These are phyloP conservation scores for Calameuta filiformis DNA, from an alignment of 2,888 invertebrate species.

Conservation along the genomic window DNA sequence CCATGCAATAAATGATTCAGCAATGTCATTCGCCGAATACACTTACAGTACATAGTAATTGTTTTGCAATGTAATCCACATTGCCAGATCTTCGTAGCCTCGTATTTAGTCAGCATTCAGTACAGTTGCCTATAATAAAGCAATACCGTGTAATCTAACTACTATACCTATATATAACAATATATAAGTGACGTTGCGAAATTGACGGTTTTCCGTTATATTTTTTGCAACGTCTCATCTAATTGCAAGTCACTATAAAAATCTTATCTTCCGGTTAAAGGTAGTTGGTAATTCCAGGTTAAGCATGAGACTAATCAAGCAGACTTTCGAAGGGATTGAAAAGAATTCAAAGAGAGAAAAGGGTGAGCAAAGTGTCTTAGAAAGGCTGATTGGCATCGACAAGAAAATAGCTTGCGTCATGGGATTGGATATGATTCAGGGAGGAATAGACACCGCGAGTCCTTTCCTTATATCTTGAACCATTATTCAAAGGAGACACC, in stretches of 20 bases:
- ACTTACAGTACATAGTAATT: background rate
- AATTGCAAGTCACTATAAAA: background rate
- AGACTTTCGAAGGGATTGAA: conserved; percentile 33
- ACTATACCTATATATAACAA: too few relatives aligned
- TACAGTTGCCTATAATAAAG: background rate
- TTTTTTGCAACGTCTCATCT: background rate
- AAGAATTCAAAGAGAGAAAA: conserved; percentile 10
- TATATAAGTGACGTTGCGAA: too few relatives aligned
- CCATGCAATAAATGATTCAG: background rate
- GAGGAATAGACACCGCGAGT: conserved; percentile 58
- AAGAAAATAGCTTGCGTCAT: conserved; percentile 41
- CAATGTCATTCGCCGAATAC: background rate
- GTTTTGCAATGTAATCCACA: background rate
- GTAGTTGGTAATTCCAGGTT: conserved; percentile 35
- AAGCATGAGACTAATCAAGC: conserved; percentile 48
- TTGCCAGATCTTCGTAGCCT: background rate
- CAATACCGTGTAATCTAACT: background rate
- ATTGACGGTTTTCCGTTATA: background rate
- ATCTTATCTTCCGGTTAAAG: background rate
- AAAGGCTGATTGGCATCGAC: conserved; percentile 20
- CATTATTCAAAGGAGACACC: background rate
- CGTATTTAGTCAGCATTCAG: background rate
- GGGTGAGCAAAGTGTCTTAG: conserved; percentile 22
- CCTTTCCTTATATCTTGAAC: background rate
- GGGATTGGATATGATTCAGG: conserved; percentile 49